A percentile compares a stretch with the other conserved stretches of the same genome.
Evolutionary conservation across 2,797 vertebrate species (phyloP).

Genomic region (Falco concolor): DNA sequence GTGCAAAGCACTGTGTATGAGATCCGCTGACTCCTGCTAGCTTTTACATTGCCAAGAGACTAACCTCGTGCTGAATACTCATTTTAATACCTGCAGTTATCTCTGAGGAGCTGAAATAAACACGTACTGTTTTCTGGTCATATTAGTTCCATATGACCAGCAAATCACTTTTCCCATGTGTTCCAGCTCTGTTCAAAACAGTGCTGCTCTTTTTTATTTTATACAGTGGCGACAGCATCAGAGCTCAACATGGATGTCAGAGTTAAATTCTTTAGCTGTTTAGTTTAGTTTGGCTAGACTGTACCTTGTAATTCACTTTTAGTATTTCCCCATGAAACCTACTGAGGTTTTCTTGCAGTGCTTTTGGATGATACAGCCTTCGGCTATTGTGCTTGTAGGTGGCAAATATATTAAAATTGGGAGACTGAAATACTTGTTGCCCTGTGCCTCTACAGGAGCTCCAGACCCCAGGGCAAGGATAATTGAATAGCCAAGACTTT

Average conservation of each 20-base stretch:
- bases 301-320: neutral
- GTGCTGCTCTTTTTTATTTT: neutral
- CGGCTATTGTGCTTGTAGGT: neutral
- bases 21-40: neutral
- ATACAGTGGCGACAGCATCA: neutral
- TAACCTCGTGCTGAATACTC: neutral
- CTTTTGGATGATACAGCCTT: neutral
- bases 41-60: neutral
- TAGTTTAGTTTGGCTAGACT: neutral
- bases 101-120: neutral
- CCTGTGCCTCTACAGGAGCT: neutral
- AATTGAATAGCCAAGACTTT: neutral
- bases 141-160: neutral
- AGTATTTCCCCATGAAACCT: neutral
- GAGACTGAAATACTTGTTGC: neutral
- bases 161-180: neutral
- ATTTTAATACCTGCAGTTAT: neutral
- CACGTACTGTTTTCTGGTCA: neutral
- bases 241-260: neutral
- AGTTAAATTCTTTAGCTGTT: neutral
- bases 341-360: neutral
- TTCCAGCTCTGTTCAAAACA: neutral
- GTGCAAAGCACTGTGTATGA: fast-evolving
- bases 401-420: neutral
- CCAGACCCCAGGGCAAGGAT: neutral